Evolutionary conservation across 2,113 vertebrate genomes (phyloP), one percentile per base, ranked within the genome.

Genomic region (Riparia riparia): DNA sequence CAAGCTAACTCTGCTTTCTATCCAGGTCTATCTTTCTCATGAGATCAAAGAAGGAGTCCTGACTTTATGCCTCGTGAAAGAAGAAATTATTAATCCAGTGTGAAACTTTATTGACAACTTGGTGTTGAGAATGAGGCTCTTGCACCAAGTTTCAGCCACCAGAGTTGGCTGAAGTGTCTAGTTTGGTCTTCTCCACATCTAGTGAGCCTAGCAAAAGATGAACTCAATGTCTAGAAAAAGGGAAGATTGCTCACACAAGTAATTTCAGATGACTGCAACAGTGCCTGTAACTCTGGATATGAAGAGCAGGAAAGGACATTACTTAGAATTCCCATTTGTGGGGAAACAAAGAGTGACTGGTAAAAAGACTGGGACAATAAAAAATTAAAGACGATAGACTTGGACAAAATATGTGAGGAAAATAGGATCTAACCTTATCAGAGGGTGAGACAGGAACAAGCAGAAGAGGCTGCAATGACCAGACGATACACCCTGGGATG

Each of bases 51-150:
- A 51, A 65, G 22, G 56, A 81, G 10, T 34, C 81, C 65, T 82
- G n/a, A 19, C 31, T 76, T 70, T n/a, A 42, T 34, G 31, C 22
- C 39, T 70, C 70, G 29, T 66, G 60, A 81, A 90, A 78, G 51
- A 70, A 83, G 24, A 3, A 63, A 73, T 70, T 83, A 73, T 66
- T 92, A 81, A 76, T 69, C 53, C 73, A 63, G 11, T 34, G 17
- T 70, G 71, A 90, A 92, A 81, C 63, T 65, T 70, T 81, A 92
- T 83, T 95, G 82, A 86, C 82, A 89, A 51, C 26, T 57, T 47
- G 39, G 24, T 37, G 20, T 66, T 65, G 31, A 66, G 34, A 90
- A 82, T 39, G 20, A 81, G 64, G 22, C 31, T 82, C 31, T 31
- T n/a, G n/a, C 7, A 74, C 69, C 42, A 44, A 57, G 5, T 61